Evolutionary conservation across 2,888 invertebrate genomes (phyloP).

Genomic region (Parelbella ahira): DNA sequence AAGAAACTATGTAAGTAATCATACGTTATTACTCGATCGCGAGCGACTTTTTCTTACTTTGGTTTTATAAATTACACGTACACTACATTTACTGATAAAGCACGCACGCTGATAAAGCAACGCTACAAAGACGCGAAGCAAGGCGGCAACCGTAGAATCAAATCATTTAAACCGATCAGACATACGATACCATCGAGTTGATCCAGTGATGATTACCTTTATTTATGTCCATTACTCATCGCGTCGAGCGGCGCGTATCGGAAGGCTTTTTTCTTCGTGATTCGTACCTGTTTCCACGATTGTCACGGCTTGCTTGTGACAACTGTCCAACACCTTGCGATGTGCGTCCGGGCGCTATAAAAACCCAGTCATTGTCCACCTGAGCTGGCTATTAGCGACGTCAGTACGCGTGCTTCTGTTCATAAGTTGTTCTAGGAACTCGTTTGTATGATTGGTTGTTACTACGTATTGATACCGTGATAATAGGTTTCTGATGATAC

Average conservation of each 20-base stretch:
- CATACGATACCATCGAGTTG: no score
- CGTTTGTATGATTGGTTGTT: slow-evolving; percentile 31
- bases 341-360: slow-evolving; percentile 38
- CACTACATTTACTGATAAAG: slow-evolving; percentile 11
- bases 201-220: slow-evolving; percentile 2
- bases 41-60: slow-evolving; percentile 3
- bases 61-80: neutral
- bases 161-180: no score
- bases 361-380: slow-evolving; percentile 50
- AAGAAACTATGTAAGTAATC: slow-evolving; percentile 22
- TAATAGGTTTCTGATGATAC: slow-evolving; percentile 26
- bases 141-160: no score
- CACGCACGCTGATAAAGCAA: no score
- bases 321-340: slow-evolving; percentile 43
- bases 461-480: slow-evolving; percentile 24
- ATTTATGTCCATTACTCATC: slow-evolving; percentile 8
- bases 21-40: slow-evolving; percentile 23
- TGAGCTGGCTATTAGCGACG: slow-evolving; percentile 37
- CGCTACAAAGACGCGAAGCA: no score
- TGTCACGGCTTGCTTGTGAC: slow-evolving; percentile 30
- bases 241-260: neutral
- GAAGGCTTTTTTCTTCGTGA: slow-evolving; percentile 16
- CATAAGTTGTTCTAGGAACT: slow-evolving; percentile 39
- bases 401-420: slow-evolving; percentile 52
- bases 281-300: slow-evolving; percentile 24